Base-by-base conservation (phyloP, 2,113 vertebrate species). In the Ancistrus triradiatus region DNA sequence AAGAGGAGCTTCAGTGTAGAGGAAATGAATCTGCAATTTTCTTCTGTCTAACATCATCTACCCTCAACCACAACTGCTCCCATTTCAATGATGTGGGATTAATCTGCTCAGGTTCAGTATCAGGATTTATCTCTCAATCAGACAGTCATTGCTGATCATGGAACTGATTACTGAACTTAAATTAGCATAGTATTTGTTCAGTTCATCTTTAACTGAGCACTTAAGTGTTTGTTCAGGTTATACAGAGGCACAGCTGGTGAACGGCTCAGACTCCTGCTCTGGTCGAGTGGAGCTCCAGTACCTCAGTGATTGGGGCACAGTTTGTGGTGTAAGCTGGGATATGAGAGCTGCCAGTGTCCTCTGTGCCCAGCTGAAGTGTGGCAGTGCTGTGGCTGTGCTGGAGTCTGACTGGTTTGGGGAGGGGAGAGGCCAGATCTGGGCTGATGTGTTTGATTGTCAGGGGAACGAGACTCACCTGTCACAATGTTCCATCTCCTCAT, bases 291-390 rank as follows among this genome's bases (percentile, higher is more conserved):
- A 76, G 21, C 24, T 7, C 15, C 21, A 40, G 14, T 57, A 11
- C 6, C 0, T 15, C 8, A 25, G 1, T 9, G 0, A 10, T 0
- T 67, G 59, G 63, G 25, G 48, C 2, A 52, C 53, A 21, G 51
- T 76, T 19, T 76, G 70, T 53, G 67, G 65, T 55, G 59, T 22
- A 18, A 59, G 27, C 44, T 74, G 71, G 77, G 50, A 71, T 46
- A 51, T 65, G 40, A 49, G 27, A 49, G 68, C 56, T 48, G 65
- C 74, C 31, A 63, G 9, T 31, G 74, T 78, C 8, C 47, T 78
- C 28, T 76, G 77, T 42, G 35, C 28, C 28, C 63, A 76, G 58
- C 46, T 78, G 50, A 40, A 68, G 28, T 78, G 77, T 72, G 77
- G 77, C 18, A 28, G 27, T 22, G 69, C 72, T 33, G 59, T 72